These are phyloP conservation scores for Lagorchestes hirsutus DNA, from an alignment of 2,797 vertebrate species.

Conservation along the genomic window DNA sequence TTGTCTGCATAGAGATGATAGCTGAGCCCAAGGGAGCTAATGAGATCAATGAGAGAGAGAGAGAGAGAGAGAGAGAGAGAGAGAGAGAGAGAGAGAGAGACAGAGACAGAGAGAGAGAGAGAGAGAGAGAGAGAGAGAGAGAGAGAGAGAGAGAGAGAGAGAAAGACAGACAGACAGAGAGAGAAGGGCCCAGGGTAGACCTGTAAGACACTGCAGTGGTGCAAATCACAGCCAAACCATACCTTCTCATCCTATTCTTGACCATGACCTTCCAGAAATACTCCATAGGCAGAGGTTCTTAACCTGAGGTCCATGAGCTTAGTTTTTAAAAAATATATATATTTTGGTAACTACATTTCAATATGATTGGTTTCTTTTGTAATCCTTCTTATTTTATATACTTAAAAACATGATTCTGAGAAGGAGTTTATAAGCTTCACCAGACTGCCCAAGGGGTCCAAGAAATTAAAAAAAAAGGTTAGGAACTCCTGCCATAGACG, in stretches of 20 bases:
- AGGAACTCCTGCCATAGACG: neutral
- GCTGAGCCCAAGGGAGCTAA: neutral
- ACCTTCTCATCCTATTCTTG: neutral
- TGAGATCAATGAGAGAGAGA: neutral
- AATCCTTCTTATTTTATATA: neutral
- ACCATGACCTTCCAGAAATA: neutral
- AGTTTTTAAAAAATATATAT: neutral
- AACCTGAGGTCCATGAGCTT: neutral
- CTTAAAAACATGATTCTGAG: neutral
- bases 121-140: too few species aligned
- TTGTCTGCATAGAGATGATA: neutral
- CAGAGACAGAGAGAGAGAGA: too few species aligned
- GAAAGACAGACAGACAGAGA: neutral
- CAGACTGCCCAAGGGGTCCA: neutral
- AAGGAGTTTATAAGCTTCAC: neutral
- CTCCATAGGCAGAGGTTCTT: neutral
- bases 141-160: neutral
- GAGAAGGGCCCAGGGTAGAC: neutral
- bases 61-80: too few species aligned
- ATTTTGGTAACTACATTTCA: neutral
- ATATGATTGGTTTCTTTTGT: neutral
- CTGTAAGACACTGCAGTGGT: neutral
- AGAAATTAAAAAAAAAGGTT: neutral
- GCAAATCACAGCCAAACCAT: neutral
- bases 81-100: too few species aligned